Evolutionary conservation across 2,113 vertebrate species (phyloP).

Genomic region (Aramus guarauna): DNA sequence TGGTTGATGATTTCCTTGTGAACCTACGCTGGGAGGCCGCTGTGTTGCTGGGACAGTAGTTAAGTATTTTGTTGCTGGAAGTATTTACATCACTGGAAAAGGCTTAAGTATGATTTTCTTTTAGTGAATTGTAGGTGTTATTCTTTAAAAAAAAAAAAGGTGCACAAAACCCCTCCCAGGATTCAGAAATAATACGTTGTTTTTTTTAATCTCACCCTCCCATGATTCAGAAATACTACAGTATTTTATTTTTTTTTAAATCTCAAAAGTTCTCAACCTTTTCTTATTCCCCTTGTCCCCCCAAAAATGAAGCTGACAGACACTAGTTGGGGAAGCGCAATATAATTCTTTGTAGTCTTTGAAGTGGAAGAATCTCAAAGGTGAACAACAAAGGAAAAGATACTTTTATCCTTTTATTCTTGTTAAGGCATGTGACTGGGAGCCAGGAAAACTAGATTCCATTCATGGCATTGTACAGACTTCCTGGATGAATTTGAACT

Average conservation of each 20-base stretch:
- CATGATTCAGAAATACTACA: neutral
- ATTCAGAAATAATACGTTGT: neutral
- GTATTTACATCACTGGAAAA: neutral
- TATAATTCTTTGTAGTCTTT: neutral
- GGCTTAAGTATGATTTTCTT: neutral
- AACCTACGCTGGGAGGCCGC: neutral
- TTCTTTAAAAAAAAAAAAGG: neutral
- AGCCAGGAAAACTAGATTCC: slow-evolving; percentile 33
- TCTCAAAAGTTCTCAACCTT: neutral
- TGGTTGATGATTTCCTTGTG: neutral
- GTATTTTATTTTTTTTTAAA: neutral
- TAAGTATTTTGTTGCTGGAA: neutral
- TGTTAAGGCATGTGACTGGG: neutral
- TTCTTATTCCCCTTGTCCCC: neutral
- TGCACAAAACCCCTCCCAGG: no score
- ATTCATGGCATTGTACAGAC: neutral
- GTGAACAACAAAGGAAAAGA: neutral
- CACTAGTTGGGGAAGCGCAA: neutral
- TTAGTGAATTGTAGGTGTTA: neutral
- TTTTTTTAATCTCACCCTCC: neutral
- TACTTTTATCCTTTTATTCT: neutral
- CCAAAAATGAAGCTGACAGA: neutral
- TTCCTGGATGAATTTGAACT: neutral
- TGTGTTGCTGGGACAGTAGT: neutral
- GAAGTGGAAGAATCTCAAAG: neutral